Percentiles rank a stretch among this genome's conserved stretches.
Conservation (phyloP, 1,140 invertebrate genomes). For the Drosophila parvula region DNA sequence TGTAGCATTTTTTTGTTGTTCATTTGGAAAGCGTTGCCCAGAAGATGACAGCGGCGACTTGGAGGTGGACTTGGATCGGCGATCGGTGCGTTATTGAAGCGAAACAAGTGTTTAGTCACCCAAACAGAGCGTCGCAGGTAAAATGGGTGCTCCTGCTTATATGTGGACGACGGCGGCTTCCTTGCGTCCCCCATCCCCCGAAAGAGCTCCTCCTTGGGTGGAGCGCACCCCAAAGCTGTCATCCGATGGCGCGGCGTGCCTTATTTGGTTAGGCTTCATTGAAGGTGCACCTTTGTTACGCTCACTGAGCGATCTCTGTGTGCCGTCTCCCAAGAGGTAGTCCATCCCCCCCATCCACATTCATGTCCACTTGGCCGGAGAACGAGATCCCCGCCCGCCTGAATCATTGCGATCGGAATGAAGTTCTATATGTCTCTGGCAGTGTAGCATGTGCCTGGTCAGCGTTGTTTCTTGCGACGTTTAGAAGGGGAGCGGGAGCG, state of each 20-base stretch:
- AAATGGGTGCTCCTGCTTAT: slow-evolving; percentile 64
- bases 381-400: slow-evolving; percentile 15
- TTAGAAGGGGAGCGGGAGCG: neutral
- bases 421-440: slow-evolving; percentile 40
- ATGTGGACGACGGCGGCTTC: neutral
- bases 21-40: slow-evolving; percentile 52
- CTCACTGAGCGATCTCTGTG: slow-evolving; percentile 78
- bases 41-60: slow-evolving; percentile 69
- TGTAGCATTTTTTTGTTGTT: slow-evolving; percentile 26
- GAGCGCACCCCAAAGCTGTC: slow-evolving; percentile 78
- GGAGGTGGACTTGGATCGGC: slow-evolving; percentile 39
- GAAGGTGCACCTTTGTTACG: slow-evolving; percentile 84
- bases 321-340: slow-evolving; percentile 36
- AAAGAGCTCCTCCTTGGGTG: slow-evolving; percentile 20
- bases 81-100: slow-evolving; percentile 83
- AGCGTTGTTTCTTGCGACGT: slow-evolving; percentile 7
- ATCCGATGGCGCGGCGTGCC: slow-evolving; percentile 60
- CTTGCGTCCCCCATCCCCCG: neutral
- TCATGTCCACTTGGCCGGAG: slow-evolving; percentile 1
- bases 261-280: slow-evolving; percentile 84
- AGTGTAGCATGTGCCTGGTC: slow-evolving; percentile 53
- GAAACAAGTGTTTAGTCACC: slow-evolving; percentile 84
- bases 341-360: slow-evolving; percentile 7
- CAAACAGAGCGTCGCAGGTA: slow-evolving; percentile 75
- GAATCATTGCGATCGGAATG: slow-evolving; percentile 51